Evolutionary conservation across 2,113 vertebrate species (phyloP), one percentile per base, ranked within the genome.

Genomic region (Archilochus colubris): DNA sequence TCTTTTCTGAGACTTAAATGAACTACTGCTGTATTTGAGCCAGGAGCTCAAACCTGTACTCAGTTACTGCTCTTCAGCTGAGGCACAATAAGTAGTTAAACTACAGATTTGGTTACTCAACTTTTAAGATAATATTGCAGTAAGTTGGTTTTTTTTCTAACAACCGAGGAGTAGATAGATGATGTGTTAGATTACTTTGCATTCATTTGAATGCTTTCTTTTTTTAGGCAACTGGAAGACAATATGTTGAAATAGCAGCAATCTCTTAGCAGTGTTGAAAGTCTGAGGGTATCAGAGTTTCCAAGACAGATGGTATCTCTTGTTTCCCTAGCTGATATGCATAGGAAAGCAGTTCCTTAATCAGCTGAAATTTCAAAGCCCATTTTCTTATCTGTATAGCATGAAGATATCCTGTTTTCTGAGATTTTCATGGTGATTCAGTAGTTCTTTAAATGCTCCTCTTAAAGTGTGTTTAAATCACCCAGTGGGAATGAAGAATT

Each of bases 281-380:
- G 72, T 94, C 61, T 55, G 17, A 59, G 76, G 63, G 78, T 91
- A 3, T 85, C 57, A 57, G 28, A 91, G 88, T 93, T 92, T 95
- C 94, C 81, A 78, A 92, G 94, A 70, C 76, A 90, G 59, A 74
- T 83, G 53, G 19, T 93, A 83, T 84, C 95, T 88, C 89, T 79
- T 93, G 67, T 88, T 93, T 46, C 55, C 55, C 59, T 55, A 86
- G 46, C 28, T 90, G 91, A 92, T 91, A 87, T 1, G 61, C 91
- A 51, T 95, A 95, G 96, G 95, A 96, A 96, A 96, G 88, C 82
- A 55, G 86, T 82, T 66, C 77, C 53, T 96, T 86, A 78, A 88
- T 88, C 38, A 2, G 43, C 64, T 90, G 88, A 88, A 95, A 93
- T 94, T 88, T 93, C 95, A 95, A 95, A 94, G 91, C 72, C 20